Conservation (phyloP, 35 echinoderm and acorn worm species). For the Ophioderma brevispina region DNA sequence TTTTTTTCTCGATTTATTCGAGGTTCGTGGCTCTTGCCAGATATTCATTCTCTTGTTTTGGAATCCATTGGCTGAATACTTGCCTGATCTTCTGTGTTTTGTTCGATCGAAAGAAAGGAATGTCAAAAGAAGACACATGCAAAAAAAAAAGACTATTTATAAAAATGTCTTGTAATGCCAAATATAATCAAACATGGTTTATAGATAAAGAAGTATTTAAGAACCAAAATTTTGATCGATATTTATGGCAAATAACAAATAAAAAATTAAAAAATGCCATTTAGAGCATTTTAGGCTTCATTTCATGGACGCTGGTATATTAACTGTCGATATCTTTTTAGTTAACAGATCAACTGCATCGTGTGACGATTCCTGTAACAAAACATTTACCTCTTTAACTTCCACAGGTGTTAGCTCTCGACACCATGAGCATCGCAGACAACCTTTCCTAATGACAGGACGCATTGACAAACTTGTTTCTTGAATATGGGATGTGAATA, state of each 20-base stretch:
- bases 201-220: too few relatives aligned
- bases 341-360: neutral
- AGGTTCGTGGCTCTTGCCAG: too few relatives aligned
- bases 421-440: neutral
- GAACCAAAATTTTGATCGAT: too few relatives aligned
- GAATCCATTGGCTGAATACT: too few relatives aligned
- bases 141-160: too few relatives aligned
- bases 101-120: too few relatives aligned
- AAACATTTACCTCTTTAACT: neutral
- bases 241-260: slow-evolving; percentile 17
- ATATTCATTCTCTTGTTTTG: too few relatives aligned
- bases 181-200: too few relatives aligned
- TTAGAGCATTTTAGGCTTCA: slow-evolving; percentile 21
- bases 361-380: neutral
- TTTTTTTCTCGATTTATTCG: too few relatives aligned
- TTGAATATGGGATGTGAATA: neutral
- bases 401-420: neutral
- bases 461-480: neutral
- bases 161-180: too few relatives aligned
- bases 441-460: neutral
- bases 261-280: slow-evolving; percentile 10
- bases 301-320: neutral
- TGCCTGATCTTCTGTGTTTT: too few relatives aligned
- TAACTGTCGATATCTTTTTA: neutral
- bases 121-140: too few relatives aligned